Evolutionary conservation across 2,888 invertebrate genomes (phyloP), one percentile per base, ranked within the genome.

Genomic region (Stenotaenia linearis): DNA sequence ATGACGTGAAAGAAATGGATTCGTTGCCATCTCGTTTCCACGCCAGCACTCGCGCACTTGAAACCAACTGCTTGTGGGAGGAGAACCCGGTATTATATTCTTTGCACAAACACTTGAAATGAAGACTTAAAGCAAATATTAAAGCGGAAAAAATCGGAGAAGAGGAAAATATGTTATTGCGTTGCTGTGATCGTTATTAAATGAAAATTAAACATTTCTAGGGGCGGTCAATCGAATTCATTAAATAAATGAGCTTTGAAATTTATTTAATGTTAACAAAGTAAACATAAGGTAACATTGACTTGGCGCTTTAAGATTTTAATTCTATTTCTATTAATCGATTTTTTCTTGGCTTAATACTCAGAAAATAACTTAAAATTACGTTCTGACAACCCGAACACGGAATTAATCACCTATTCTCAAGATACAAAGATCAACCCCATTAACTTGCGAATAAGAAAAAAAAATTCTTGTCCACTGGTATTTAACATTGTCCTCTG

Each of bases 1-100:
- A 69, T 69, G 69, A 69, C 69, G 69, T 69, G 69, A 69, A 69
- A 69, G 69, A 69, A 69, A 69, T 69, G 69, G 69, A 69, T 25
- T 69, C 69, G 10, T 69, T 28, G 45, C 69, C 50, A 50, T 50
- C 50, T 50, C 50, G 50, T 50, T 50, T 50, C 50, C 50, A 50
- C 50, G 50, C 50, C 18, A 50, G 50, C 50, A 50, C 50, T 50
- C 69, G 69, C n/a, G 50, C 28, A 69, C 69, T 69, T 69, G 69
- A 69, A 28, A 69, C 28, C 69, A 12, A 69, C 69, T 69, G 69
- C 69, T 50, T 12, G 15, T 50, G 50, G 61, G 25, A 61, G 28
- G 69, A 69, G 28, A 69, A 28, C 25, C 23, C 25, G 10, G 12
- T 69, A 69, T 69, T 69, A 69, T 69, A 69, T 23, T 69, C 69